A percentile compares a stretch with the other conserved stretches of the same genome.
Conservation (phyloP, 2,797 vertebrate species). For the Danionella dracula region DNA sequence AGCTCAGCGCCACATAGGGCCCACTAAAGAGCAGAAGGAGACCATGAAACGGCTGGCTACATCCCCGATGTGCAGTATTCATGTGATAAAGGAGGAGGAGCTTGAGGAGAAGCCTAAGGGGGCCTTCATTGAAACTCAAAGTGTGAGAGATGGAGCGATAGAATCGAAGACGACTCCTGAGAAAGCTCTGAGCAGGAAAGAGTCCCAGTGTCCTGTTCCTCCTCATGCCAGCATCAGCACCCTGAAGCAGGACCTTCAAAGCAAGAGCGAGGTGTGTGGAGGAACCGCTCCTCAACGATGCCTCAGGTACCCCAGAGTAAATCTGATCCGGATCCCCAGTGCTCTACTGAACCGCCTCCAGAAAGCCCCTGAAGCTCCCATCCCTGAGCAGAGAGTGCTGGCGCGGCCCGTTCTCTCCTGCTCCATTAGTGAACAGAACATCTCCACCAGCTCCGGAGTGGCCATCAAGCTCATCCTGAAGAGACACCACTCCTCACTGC, state of each 20-base stretch:
- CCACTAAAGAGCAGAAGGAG: neutral
- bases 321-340: constrained; percentile 66
- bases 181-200: neutral
- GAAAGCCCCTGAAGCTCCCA: neutral
- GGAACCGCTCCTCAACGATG: neutral
- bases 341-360: neutral
- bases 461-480: constrained; percentile 66
- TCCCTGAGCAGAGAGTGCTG: constrained; percentile 35
- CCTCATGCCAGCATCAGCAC: neutral
- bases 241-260: neutral
- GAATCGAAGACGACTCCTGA: neutral
- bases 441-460: constrained; percentile 41
- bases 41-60: neutral
- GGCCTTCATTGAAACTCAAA: neutral
- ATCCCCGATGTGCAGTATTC: neutral
- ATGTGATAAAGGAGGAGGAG: constrained; percentile 32
- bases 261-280: neutral
- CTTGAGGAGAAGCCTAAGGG: neutral
- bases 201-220: neutral
- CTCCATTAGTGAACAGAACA: constrained; percentile 40
- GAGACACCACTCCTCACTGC: neutral
- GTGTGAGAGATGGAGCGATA: neutral
- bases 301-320: constrained; percentile 61
- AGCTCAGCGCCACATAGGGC: neutral
- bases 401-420: constrained; percentile 51